Base-by-base conservation (phyloP, 2,797 vertebrate species). In the Onychomys torridus region DNA sequence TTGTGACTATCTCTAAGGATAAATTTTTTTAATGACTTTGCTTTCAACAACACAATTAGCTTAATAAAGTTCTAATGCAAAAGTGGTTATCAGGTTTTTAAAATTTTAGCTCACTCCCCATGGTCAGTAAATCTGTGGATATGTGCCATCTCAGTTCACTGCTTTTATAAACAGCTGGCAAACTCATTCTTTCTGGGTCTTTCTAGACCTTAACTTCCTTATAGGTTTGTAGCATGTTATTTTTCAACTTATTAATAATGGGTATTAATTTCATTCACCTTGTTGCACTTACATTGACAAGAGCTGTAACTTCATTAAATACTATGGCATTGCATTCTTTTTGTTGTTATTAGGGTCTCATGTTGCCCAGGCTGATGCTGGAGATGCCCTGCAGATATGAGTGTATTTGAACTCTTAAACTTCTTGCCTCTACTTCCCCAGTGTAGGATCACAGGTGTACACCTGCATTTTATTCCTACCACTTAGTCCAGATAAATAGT, bases 41-140 rank as follows among this genome's bases (percentile, higher is more conserved):
- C 84, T 97, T 97, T 97, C 89, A 96, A 97, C 97, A 97, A 93
- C 73, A 79, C 94, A 97, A 97, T 97, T 97, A 97, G 93, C 78
- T 97, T 97, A 97, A 97, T 97, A 97, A 97, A 97, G 97, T 97
- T 84, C 67, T 87, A 97, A 96, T 71, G 37, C 81, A 96, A 88
- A 97, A 97, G 92, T 91, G 92, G 77, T 93, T 93, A 94, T 91
- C 65, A 75, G 65, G 95, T 91, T 93, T 96, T 97, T 82, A 96
- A 95, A 96, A 86, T 95, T 94, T 96, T 91, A 95, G 95, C 79
- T 86, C 32, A 89, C 61, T 96, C 83, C n/a, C 86, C 61, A 84
- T 77, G 16, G 4, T 95, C 93, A 97, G 7, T 83, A 92, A 92
- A 84, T 92, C 92, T 96, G 78, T 89, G 85, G 75, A 87, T 94